Evolutionary conservation across 2,113 vertebrate genomes (phyloP), one percentile per base, ranked within the genome.

Genomic region (Circaetus gallicus): DNA sequence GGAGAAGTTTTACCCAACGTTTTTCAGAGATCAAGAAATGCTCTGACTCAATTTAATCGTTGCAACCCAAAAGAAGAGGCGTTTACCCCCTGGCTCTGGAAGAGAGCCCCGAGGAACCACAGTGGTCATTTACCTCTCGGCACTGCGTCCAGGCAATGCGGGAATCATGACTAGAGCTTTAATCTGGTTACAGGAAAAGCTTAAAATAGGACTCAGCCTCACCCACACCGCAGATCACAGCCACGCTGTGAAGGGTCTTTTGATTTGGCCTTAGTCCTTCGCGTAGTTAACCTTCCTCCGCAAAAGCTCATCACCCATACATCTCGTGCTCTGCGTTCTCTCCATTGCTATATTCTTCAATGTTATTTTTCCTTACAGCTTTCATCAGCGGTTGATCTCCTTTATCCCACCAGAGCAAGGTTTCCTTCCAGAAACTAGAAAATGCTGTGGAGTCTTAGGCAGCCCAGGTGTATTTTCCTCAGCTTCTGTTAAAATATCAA

Each of bases 271-370:
- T 14, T 42, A 16, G n/a, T 42, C 65, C 78, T 66, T 78, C 16
- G 50, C 45, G 40, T 40, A 67, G 38, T 55, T n/a, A 50, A 28
- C 61, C 71, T 65, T 89, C 55, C 69, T 76, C 74, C 5, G 5
- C 74, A 55, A 49, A 49, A 81, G 32, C 86, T 50, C 59, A 9
- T 73, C 18, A 6, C 53, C 61, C 62, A 0, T 13, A 16, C 10
- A 1, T 24, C 61, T 18, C 11, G 21, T 53, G 53, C 79, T 56
- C 82, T 71, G 45, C 55, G 28, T n/a, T 72, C 49, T 56, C 80
- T 67, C 77, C 36, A 3, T 66, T 19, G 0, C 76, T n/a, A 0
- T 42, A 9, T n/a, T 82, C 87, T 50, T 81, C 63, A 38, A 0
- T 3, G 7, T 42, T 45, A 8, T 24, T 70, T 71, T 91, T 74